Evolutionary conservation across 2,113 vertebrate species (phyloP), one percentile per base, ranked within the genome.

Genomic region (Scomber scombrus): DNA sequence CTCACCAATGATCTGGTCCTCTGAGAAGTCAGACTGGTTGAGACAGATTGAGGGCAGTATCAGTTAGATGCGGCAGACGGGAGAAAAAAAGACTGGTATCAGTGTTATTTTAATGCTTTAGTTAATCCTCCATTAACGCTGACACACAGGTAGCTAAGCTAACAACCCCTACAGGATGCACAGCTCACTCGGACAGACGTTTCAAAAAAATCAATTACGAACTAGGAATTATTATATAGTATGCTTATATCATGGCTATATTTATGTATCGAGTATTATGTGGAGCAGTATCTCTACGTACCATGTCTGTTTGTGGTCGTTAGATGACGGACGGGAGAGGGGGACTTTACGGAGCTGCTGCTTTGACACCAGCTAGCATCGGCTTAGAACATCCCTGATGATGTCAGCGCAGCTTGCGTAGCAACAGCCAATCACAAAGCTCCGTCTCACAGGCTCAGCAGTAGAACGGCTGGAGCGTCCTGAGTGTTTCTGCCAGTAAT

Each of bases 1-100:
- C 96, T 93, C 89, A 97, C 96, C 96, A 23, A 93, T 80, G 16
- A 96, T 96, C 87, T 97, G 96, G 64, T 97, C 96, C 78, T 97
- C 96, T 47, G 96, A 88, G 94, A 96, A 96, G 90, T 97, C 96
- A 65, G 95, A 96, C 96, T 97, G 94, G 45, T 70, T 2, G 72
- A 66, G 26, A n/a, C 52, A 34, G 19, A 16, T 63, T 55, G 18
- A 77, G 19, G 14, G 18, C 21, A 9, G 49, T 8, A 21, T 57
- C 19, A 68, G 8, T 43, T n/a, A 62, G 31, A 54, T 4, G 23
- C 1, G 8, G 45, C 11, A 54, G 26, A 29, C 15, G 11, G 0
- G 19, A n/a, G 43, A 61, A 5, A 26, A 10, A 51, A 21, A 45
- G 26, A 46, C 13, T 3, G 19, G 23, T 11, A 34, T 75, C n/a